Evolutionary conservation across 1,140 invertebrate genomes (phyloP), one percentile per base, ranked within the genome.

Genomic region (Steinernema feltiae): DNA sequence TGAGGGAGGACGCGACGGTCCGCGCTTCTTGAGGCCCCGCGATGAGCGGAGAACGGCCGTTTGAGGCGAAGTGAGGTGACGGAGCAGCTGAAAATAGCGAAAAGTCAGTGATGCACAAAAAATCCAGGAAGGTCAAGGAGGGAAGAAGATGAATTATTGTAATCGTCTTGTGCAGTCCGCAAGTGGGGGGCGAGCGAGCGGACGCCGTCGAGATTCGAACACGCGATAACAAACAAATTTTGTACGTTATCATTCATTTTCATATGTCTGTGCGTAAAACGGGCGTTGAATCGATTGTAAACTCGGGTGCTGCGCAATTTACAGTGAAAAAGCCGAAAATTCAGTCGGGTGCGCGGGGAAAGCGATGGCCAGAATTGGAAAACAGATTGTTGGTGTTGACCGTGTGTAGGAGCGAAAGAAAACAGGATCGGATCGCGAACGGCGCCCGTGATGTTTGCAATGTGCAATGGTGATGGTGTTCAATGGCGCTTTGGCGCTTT

Each of bases 11-110:
- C 81, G 76, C 0, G 81, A 82, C 18, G 83, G 74, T 46, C 75
- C 72, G n/a, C 82, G 82, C 73, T 81, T 81, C 74, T 83, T 83
- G 46, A 76, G 72, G 3, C 35, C 30, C 27, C 74, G 70, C 7
- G 74, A 21, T 27, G 82, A 82, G 18, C 80, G 69, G 30, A 81
- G 71, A 7, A 84, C 69, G 32, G 82, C 79, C 27, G 76, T 84
- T 70, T 82, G 80, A 21, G 82, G 81, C 30, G 75, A 81, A 46
- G 81, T 82, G 69, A 82, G 48, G 63, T 82, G 81, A 35, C 81
- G 81, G 15, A 82, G 74, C 35, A 82, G 73, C 82, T 82, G 76
- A 78, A 82, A 81, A 63, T 15, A 15, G 15, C 7, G 15, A 63
- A 63, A 63, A 17, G 24, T 15, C 24, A 63, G n/a, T n/a, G n/a